Base-by-base conservation (phyloP, 2,113 vertebrate genomes). In the Atrichornis clamosus region DNA sequence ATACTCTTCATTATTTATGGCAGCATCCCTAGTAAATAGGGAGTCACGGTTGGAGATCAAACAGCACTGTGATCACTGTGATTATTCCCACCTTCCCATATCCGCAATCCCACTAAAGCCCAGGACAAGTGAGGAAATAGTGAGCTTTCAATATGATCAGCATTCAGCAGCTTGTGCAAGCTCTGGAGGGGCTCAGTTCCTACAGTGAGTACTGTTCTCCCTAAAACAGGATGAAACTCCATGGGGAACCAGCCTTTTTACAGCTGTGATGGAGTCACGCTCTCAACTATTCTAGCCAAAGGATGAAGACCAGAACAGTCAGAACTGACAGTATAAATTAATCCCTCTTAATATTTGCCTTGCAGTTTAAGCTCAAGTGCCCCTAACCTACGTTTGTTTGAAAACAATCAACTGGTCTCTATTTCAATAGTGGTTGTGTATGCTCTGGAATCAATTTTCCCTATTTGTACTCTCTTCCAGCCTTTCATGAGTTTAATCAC, bases 331-430 rank as follows among this genome's bases (percentile, higher is more conserved):
- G 47, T 65, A 83, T 72, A 89, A 94, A 91, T 92, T 94, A 96
- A 96, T 93, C 53, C 60, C 76, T 79, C 62, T 89, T 83, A 89
- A 93, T 96, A 96, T 96, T 97, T 94, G 87, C 86, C 60, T 94
- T 89, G 50, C 52, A 76, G 58, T 93, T 93, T 89, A 94, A 89
- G 92, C 63, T 91, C 62, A 85, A 95, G 75, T 75, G 55, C 56
- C 77, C 62, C 70, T 88, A 91, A 84, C 72, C 39, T 56, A 33
- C 13, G 20, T 68, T 83, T 93, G 77, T 97, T 95, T 92, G 92
- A 95, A 96, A 95, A 92, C 80, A 83, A 91, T 89, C 80, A 89
- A 18, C 84, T 78, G 30, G 42, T 82, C 59, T 95, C 47, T 83
- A 21, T 89, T 95, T 95, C 95, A 95, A 33, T 58, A 92, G 33